These are phyloP conservation scores for Alcis repandata DNA, from an alignment of 2,888 invertebrate species.

Conservation along the genomic window DNA sequence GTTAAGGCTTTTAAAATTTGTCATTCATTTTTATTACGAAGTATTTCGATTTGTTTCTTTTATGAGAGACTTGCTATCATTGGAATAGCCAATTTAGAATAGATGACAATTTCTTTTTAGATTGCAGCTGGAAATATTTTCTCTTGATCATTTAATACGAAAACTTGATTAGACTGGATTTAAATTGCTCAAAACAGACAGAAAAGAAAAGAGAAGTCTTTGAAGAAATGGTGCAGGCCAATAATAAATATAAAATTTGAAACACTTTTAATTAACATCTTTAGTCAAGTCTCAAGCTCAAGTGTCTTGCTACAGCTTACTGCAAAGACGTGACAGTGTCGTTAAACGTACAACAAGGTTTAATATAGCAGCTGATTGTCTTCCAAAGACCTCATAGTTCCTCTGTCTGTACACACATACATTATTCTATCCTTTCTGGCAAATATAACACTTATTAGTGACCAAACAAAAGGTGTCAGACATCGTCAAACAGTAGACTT, in stretches of 20 bases:
- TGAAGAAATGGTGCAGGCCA: too few relatives aligned
- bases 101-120: background rate
- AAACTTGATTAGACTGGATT: too few relatives aligned
- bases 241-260: too few relatives aligned
- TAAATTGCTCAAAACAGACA: too few relatives aligned
- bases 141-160: too few relatives aligned
- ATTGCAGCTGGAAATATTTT: too few relatives aligned
- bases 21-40: constrained; percentile 4
- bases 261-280: too few relatives aligned
- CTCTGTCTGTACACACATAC: background rate
- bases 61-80: background rate
- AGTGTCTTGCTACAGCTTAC: too few relatives aligned
- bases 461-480: constrained; percentile 45
- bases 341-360: background rate
- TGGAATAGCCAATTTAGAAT: constrained; percentile 1
- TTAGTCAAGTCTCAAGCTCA: too few relatives aligned
- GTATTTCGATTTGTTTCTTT: constrained; percentile 3
- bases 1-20: constrained; percentile 16
- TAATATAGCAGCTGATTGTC: background rate
- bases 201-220: too few relatives aligned
- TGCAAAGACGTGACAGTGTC: background rate
- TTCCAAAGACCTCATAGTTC: background rate
- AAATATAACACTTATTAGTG: constrained; percentile 44
- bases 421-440: constrained; percentile 17
- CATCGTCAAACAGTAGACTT: constrained; percentile 41